These are phyloP conservation scores for Sebastiscus tertius DNA, from an alignment of 2,797 vertebrate species.

Conservation along the genomic window DNA sequence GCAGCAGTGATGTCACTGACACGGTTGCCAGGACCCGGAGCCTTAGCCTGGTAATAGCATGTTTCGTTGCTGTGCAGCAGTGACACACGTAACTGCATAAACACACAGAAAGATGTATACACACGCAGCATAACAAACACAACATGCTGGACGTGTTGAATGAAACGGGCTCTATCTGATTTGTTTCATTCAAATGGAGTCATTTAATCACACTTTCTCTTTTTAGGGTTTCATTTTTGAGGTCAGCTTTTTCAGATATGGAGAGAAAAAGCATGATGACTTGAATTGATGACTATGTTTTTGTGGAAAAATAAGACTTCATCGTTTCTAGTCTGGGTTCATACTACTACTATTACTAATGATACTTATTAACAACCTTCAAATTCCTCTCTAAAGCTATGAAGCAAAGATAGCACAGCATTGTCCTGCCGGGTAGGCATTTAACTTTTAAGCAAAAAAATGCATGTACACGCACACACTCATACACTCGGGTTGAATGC, in stretches of 20 bases:
- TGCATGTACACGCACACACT: not conserved
- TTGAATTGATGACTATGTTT: not conserved
- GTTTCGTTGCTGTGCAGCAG: conserved; percentile 25
- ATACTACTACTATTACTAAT: not conserved
- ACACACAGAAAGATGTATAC: conserved; percentile 24
- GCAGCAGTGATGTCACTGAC: conserved; percentile 62
- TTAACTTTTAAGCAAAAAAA: not conserved
- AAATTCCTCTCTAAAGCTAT: not conserved
- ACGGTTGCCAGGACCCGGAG: conserved; percentile 40
- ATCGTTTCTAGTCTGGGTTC: not conserved
- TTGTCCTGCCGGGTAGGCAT: not conserved
- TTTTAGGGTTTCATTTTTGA: not conserved
- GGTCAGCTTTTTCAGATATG: not conserved
- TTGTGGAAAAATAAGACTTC: not conserved
- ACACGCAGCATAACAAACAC: not conserved
- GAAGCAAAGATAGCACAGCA: not conserved
- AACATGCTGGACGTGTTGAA: not conserved
- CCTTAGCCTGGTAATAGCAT: conserved; percentile 56
- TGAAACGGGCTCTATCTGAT: not conserved
- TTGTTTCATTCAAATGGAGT: not conserved
- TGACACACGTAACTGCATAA: conserved; percentile 37
- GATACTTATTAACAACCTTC: not conserved
- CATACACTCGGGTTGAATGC: not conserved
- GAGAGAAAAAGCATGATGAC: not conserved
- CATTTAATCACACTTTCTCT: not conserved